Base-by-base conservation (phyloP, 1,140 invertebrate genomes). In the Hyphantria cunea region DNA sequence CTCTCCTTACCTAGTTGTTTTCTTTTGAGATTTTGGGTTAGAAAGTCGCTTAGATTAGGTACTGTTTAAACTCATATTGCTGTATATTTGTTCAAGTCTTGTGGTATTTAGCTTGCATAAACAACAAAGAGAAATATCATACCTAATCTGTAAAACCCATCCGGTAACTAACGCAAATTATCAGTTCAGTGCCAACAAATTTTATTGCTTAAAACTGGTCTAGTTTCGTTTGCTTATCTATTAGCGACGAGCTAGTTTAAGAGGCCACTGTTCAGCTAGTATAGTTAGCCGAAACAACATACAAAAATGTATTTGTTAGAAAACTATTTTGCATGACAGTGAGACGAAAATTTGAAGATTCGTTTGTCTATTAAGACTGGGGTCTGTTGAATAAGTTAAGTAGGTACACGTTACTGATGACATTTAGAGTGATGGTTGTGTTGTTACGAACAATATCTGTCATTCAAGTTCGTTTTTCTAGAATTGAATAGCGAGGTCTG, bases 301-400 rank as follows among this genome's bases (percentile, higher is more conserved):
- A 39, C 3, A 39, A 10, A 39, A 47, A 56, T 56, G 54, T 17
- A 14, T 56, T 56, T 56, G 31, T 34, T 47, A 45, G 39, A 48
- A 33, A 17, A 48, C 47, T 32, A 14, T 58, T 44, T 58, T 49
- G 45, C 55, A 58, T 58, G 45, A 58, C 34, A 58, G 45, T n/a
- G 54, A 58, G 13, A 12, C 15, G 45, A 58, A 49, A 49, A 17
- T 37, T 58, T n/a, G 13, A 7, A 58, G n/a, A 15, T 58, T 58
- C 9, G 12, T 42, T 14, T 47, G 32, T 56, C 47, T 34, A n/a
- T 15, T 42, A 56, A 47, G 33, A 56, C 15, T 10, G 15, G 41
- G 44, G 41, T 47, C 3, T 14, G 6, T 58, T 58, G 25, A 44
- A 45, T 13, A 41, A 13, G 41, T 34, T 39, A 33, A 31, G 45